Conservation (phyloP, 2,888 invertebrate genomes). For the Bellardia bayeri region DNA sequence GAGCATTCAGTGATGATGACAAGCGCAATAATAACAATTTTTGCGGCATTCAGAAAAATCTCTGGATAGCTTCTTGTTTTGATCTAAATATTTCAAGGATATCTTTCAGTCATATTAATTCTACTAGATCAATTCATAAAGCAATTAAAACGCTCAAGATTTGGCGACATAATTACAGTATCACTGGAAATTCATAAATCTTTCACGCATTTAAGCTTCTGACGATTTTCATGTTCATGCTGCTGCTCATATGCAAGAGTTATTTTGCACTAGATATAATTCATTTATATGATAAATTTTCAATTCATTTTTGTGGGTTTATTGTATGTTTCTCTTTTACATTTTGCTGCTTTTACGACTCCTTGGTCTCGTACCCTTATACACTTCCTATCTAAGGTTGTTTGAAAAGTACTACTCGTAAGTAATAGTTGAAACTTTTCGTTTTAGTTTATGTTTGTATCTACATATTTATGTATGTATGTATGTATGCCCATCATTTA, state of each 20-base stretch:
- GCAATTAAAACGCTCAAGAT: too few relatives aligned
- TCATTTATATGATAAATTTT: conserved; percentile 62
- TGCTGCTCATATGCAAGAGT: conserved; percentile 6
- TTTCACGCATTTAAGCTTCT: conserved; percentile 26
- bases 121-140: too few relatives aligned
- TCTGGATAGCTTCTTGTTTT: too few relatives aligned
- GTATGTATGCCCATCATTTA: conserved; percentile 68
- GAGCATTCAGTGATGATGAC: too few relatives aligned
- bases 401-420: conserved; percentile 2
- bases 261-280: conserved; percentile 51
- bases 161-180: too few relatives aligned
- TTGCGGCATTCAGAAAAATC: too few relatives aligned
- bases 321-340: background rate
- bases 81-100: too few relatives aligned
- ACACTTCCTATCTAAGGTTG: background rate
- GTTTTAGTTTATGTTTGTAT: conserved; percentile 14
- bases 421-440: conserved; percentile 25
- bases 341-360: background rate
- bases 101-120: too few relatives aligned
- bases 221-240: background rate
- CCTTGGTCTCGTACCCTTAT: background rate
- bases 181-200: too few relatives aligned
- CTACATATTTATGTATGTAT: conserved; percentile 1
- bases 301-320: conserved; percentile 56
- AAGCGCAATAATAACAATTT: too few relatives aligned